Base-by-base conservation (phyloP, 2,113 vertebrate species). In the Megaptera novaeangliae region DNA sequence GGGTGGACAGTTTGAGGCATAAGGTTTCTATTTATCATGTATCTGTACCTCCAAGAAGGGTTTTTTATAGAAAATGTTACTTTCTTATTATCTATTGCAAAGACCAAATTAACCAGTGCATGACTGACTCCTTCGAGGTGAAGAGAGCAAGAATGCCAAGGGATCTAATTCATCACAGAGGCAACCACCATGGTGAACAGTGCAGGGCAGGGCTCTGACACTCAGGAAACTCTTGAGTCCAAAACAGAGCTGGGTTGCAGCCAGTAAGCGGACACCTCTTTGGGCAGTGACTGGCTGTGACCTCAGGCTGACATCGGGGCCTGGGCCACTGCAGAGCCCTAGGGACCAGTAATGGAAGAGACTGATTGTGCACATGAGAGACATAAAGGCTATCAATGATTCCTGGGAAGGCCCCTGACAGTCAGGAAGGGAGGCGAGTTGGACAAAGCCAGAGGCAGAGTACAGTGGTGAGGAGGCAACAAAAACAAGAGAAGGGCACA, bases 401-500 rank as follows among this genome's bases (percentile, higher is more conserved):
- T 46, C 81, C 8, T 4, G 23, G 71, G 36, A 69, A 20, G 41
- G 20, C 6, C 63, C 23, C 27, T 6, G 27, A 8, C 5, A 10
- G 78, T 55, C 72, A 83, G 68, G 21, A 87, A 36, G 12, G 27
- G 12, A 20, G 41, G 52, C 14, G 25, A 39, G 8, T 0, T 68
- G 36, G 39, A 17, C 46, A 17, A 64, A 85, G 49, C 44, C 27
- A 36, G 92, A 86, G 72, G 77, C 95, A 87, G 81, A 75, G 72
- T 52, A 4, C 18, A 11, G 44, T 31, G 69, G 72, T 82, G 39
- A 88, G 31, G 81, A 66, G 52, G 64, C 31, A 27, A 57, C 71
- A 86, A 93, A 55, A 94, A 94, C 25, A 77, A 80, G 78, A 82
- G 95, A 94, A 81, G 46, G 74, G 55, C 23, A 81, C 52, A 44